Percentiles rank a stretch among this genome's conserved stretches.
Evolutionary conservation across 2,888 invertebrate genomes (phyloP).

Genomic region (Ectropis crepuscularia): DNA sequence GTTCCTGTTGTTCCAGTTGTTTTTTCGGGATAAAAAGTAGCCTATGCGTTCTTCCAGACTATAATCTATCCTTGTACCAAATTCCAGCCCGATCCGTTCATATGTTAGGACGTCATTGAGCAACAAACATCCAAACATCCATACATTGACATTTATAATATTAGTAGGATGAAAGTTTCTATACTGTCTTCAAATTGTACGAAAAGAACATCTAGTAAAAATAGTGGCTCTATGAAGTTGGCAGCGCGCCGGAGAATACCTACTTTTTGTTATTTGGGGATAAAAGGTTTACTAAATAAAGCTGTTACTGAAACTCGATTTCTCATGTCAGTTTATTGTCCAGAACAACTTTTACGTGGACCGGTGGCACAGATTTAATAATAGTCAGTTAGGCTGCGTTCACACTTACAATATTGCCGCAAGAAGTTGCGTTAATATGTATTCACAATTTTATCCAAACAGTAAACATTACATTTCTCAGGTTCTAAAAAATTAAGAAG

Average conservation of each 20-base stretch:
- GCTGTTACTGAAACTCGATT: constrained; percentile 34
- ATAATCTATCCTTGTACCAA: too few species aligned
- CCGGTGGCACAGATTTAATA: constrained; percentile 1
- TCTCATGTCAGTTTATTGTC: constrained; percentile 31
- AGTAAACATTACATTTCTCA: too few species aligned
- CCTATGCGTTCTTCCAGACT: too few species aligned
- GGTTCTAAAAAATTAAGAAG: too few species aligned
- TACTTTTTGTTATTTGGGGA: constrained; percentile 37
- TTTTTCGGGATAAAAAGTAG: too few species aligned
- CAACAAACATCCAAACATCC: too few species aligned
- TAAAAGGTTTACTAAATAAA: constrained; percentile 34
- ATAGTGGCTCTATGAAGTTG: constrained; percentile 26
- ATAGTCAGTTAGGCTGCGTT: neutral
- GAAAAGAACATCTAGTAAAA: constrained; percentile 18
- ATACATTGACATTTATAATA: too few species aligned
- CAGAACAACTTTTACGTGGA: constrained; percentile 13
- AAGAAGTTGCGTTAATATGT: too few species aligned
- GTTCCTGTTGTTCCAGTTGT: too few species aligned
- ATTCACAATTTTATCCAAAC: too few species aligned
- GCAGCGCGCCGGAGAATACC: constrained; percentile 34
- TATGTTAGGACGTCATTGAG: too few species aligned
- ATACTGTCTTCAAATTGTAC: constrained; percentile 4
- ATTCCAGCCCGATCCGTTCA: too few species aligned
- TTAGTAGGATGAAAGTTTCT: neutral
- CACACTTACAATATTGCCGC: neutral